Evolutionary conservation across 2,113 vertebrate genomes (phyloP).

Genomic region (Sclerurus mexicanus): DNA sequence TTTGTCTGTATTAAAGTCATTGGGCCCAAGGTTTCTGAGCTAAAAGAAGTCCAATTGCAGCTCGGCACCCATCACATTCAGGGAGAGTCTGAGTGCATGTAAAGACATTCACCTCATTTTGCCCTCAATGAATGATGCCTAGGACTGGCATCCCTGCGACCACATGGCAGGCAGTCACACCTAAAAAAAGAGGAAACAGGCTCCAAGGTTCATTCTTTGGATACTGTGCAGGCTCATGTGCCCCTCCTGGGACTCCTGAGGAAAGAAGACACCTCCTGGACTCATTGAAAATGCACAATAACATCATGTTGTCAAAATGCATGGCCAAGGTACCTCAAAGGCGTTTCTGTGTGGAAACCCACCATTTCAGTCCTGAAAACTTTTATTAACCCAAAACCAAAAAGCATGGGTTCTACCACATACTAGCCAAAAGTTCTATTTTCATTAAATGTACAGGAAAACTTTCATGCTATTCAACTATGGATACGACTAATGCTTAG

Average conservation of each 20-base stretch:
- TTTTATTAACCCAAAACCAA: neutral
- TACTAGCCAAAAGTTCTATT: neutral
- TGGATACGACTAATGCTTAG: neutral
- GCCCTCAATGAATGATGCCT: neutral
- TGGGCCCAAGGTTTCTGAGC: neutral
- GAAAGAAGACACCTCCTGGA: neutral
- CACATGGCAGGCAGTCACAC: neutral
- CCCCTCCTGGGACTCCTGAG: neutral
- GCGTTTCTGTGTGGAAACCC: neutral
- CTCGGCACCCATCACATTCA: neutral
- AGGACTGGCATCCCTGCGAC: neutral
- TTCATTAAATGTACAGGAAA: neutral
- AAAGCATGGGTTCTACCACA: neutral
- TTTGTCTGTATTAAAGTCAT: neutral
- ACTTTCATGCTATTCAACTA: neutral
- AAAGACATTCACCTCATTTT: neutral
- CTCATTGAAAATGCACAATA: neutral
- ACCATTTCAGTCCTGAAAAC: neutral
- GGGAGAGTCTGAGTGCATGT: neutral
- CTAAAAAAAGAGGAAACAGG: neutral
- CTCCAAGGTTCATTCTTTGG: neutral
- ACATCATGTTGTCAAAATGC: neutral
- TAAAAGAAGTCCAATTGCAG: neutral
- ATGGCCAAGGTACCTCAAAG: neutral
- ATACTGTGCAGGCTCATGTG: rapidly evolving